Percentiles rank a stretch among this genome's conserved stretches.
Evolutionary conservation across 1,140 invertebrate genomes (phyloP).

Genomic region (Pseudomyrmex dendroicus): DNA sequence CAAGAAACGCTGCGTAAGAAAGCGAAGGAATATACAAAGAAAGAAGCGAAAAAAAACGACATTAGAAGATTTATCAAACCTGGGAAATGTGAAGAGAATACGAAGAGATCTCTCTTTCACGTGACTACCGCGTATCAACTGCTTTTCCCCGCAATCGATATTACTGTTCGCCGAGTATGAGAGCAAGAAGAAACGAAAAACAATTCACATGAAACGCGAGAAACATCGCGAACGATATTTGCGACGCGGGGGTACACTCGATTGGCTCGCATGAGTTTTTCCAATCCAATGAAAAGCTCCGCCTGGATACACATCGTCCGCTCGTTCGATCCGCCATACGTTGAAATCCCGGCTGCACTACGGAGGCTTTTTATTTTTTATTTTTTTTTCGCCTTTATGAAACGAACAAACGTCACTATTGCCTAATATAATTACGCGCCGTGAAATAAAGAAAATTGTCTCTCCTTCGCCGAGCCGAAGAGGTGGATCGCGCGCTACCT

Average conservation of each 20-base stretch:
- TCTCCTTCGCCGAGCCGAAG: slow-evolving; percentile 35
- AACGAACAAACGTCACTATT: slow-evolving; percentile 38
- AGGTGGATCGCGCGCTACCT: neutral
- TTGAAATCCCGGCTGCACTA: slow-evolving; percentile 23
- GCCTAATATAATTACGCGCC: slow-evolving; percentile 46
- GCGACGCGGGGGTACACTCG: slow-evolving; percentile 30
- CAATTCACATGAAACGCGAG: slow-evolving; percentile 60
- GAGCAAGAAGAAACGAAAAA: slow-evolving; percentile 53
- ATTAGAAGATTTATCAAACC: slow-evolving; percentile 67
- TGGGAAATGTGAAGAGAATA: slow-evolving; percentile 64
- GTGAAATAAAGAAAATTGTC: slow-evolving; percentile 61
- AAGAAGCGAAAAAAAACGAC: slow-evolving; percentile 25
- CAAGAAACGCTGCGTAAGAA: slow-evolving; percentile 41
- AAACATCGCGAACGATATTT: slow-evolving; percentile 64
- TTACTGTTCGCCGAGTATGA: slow-evolving; percentile 64
- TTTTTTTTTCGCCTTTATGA: slow-evolving; percentile 17
- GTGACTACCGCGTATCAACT: slow-evolving; percentile 59
- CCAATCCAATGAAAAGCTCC: slow-evolving; percentile 44
- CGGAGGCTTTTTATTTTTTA: neutral
- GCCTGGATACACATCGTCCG: slow-evolving; percentile 17
- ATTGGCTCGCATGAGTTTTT: slow-evolving; percentile 55
- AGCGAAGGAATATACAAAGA: neutral
- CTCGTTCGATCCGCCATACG: slow-evolving; percentile 1
- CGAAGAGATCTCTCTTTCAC: slow-evolving; percentile 30
- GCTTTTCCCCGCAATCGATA: slow-evolving; percentile 65